Base-by-base conservation (phyloP, 2,797 vertebrate species). In the Hypotaenidia philippensis region DNA sequence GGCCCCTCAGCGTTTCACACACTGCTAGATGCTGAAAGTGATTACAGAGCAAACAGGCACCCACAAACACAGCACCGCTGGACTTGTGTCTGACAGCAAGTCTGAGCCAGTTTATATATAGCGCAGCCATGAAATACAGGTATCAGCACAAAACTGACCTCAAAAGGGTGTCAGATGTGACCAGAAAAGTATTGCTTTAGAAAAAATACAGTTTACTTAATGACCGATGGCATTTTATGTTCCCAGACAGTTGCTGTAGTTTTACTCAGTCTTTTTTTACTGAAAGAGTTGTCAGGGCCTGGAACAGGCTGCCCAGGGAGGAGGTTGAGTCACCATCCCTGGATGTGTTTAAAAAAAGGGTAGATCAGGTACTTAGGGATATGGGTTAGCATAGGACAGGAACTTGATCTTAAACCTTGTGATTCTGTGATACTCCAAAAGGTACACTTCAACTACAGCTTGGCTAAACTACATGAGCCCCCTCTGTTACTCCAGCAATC, bases 11-110 rank as follows among this genome's bases (percentile, higher is more conserved):
- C 2, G 0, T 53, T 53, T 47, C 69, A 63, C 13, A 2, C 6
- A 10, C 6, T 1, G 0, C 8, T n/a, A 9, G n/a, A 19, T 2
- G 5, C 27, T 15, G 52, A 41, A 29, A 31, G 23, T 7, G 20
- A 23, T 14, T 11, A 18, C 10, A 29, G 50, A 2, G 41, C 60
- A 72, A 77, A 81, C 3, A 4, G 0, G 4, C 6, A 2, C 49
- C 44, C n/a, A 29, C 29, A 45, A 20, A 40, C 50, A 10, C 0
- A 6, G 40, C 20, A 27, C 32, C 1, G 3, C 41, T 29, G 29
- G 38, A 21, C 23, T 41, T 17, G 27, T 14, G 18, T 52, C 60
- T 41, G 40, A 41, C 23, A 17, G 53, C 19, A 65, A 34, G 56
- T 25, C 61, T 50, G 60, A 77, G 69, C 15, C 23, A 20, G 40